A percentile compares a stretch with the other conserved stretches of the same genome.
phyloP scores from a whole-genome alignment of 2,797 vertebrate genomes.

The Neopelma chrysocephalum region DNA sequence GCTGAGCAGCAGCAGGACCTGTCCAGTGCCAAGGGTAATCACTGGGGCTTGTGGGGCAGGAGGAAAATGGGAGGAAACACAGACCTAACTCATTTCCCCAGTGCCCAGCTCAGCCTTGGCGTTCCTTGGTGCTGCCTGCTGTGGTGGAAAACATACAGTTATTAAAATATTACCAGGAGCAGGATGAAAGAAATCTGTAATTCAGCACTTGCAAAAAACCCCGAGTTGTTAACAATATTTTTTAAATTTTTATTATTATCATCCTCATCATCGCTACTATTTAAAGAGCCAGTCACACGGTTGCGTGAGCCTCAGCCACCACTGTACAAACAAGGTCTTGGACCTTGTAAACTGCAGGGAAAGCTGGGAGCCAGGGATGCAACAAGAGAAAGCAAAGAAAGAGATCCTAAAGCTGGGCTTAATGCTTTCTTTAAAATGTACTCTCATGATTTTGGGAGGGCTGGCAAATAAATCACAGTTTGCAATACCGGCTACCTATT shows the following conservation, averaged over 20 bases:
- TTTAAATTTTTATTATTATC: not conserved
- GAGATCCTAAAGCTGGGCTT: not conserved
- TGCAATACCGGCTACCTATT: not conserved
- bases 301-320: not conserved
- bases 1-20: not conserved
- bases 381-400: not conserved
- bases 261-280: not conserved
- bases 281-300: not conserved
- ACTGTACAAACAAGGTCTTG: not conserved
- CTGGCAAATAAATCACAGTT: not conserved
- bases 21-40: accelerated
- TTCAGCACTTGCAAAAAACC: not conserved
- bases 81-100: accelerated
- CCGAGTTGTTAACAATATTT: not conserved
- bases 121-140: not conserved
- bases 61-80: not conserved
- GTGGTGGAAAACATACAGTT: not conserved
- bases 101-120: not conserved
- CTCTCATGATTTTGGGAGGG: not conserved
- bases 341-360: not conserved
- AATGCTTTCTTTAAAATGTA: not conserved
- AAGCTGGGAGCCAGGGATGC: not conserved
- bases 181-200: not conserved
- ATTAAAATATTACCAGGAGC: not conserved
- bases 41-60: not conserved